Evolutionary conservation across 2,113 vertebrate species (phyloP).

Genomic region (Acrocephalus kingi): DNA sequence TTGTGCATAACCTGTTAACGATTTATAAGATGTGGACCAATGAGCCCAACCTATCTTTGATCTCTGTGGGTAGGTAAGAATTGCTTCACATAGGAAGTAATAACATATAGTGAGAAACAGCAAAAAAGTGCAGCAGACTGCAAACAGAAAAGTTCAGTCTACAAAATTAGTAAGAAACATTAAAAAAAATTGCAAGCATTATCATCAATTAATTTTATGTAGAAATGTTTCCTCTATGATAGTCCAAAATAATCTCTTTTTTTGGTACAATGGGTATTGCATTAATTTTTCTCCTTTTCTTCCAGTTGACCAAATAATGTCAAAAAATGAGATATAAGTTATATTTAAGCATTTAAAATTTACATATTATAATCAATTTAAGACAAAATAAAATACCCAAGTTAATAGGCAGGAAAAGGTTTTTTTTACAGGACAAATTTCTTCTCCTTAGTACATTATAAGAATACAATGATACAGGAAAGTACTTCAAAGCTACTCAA

Average conservation of each 20-base stretch:
- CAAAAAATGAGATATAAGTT: neutral
- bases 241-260: neutral
- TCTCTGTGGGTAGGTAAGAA: neutral
- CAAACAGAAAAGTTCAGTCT: neutral
- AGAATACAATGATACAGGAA: neutral
- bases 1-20: neutral
- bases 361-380: neutral
- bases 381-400: neutral
- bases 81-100: neutral
- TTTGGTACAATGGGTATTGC: neutral
- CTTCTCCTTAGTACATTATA: neutral
- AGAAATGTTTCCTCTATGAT: neutral
- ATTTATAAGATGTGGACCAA: neutral
- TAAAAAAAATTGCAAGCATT: neutral
- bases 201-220: neutral
- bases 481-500: neutral
- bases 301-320: neutral
- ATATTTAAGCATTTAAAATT: neutral
- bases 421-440: neutral
- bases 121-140: neutral
- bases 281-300: neutral
- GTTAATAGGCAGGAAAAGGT: neutral
- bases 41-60: neutral
- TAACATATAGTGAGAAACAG: neutral
- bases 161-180: neutral